Evolutionary conservation across 2,113 vertebrate genomes (phyloP).

Genomic region (Bufo gargarizans): DNA sequence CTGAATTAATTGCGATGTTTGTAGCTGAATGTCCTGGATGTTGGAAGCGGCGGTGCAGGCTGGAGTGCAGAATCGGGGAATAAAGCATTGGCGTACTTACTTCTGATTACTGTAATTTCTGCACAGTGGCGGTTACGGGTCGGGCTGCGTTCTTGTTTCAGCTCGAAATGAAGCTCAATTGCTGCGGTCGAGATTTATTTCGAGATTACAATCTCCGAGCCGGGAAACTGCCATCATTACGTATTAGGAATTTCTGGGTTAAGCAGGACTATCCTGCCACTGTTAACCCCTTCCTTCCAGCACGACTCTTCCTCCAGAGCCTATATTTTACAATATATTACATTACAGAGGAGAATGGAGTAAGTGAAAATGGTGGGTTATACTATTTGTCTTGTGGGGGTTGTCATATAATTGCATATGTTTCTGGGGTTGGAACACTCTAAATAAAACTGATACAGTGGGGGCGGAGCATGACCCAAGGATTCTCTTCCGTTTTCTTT

Average conservation of each 20-base stretch:
- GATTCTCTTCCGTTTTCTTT: too few relatives aligned
- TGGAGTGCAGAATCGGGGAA: background rate
- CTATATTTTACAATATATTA: background rate
- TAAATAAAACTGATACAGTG: too few relatives aligned
- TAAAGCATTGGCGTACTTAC: constrained; percentile 5
- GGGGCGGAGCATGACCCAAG: too few relatives aligned
- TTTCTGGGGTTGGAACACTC: too few relatives aligned
- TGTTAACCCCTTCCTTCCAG: background rate
- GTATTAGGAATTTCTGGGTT: background rate
- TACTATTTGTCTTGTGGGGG: too few relatives aligned
- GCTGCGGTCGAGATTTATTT: constrained; percentile 3
- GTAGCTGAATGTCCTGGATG: background rate
- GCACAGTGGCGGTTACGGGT: background rate
- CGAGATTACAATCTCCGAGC: background rate
- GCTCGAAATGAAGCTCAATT: constrained; percentile 4
- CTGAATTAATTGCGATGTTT: background rate
- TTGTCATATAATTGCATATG: too few relatives aligned
- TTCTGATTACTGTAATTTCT: constrained; percentile 41
- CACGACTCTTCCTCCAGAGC: background rate
- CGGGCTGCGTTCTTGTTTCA: background rate
- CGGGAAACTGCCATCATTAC: background rate
- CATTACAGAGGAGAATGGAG: background rate
- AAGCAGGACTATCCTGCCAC: background rate
- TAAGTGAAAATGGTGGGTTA: too few relatives aligned
- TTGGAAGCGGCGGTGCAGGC: background rate